Conservation (phyloP, 2,888 invertebrate species). For the Hoplodrina ambigua region DNA sequence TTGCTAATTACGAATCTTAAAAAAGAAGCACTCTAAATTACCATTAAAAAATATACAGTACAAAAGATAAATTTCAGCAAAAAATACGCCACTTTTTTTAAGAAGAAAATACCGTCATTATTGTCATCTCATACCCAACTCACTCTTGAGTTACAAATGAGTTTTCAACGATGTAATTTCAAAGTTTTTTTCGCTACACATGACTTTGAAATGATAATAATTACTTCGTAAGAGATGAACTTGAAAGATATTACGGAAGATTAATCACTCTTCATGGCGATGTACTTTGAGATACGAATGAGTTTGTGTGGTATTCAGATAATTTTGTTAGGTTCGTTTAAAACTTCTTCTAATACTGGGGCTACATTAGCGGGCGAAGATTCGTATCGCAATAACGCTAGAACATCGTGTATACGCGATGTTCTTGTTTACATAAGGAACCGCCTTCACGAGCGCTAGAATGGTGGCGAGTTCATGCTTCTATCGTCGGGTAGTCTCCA, state of each 20-base stretch:
- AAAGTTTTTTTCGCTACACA: slow-evolving; percentile 46
- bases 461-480: too few relatives aligned
- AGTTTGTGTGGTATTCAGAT: neutral
- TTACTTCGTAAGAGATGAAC: slow-evolving; percentile 36
- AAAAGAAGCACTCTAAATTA: neutral
- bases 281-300: neutral
- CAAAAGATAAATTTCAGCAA: neutral
- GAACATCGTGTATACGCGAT: too few relatives aligned
- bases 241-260: slow-evolving; percentile 23
- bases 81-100: neutral
- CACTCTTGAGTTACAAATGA: slow-evolving; percentile 30
- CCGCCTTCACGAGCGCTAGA: too few relatives aligned
- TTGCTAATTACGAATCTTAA: too few relatives aligned
- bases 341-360: too few relatives aligned
- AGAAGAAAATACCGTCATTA: neutral
- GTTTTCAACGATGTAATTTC: slow-evolving; percentile 40
- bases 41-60: neutral
- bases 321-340: neutral
- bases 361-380: too few relatives aligned
- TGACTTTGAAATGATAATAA: slow-evolving; percentile 46
- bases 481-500: too few relatives aligned
- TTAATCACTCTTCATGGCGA: slow-evolving; percentile 23
- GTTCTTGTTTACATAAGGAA: too few relatives aligned
- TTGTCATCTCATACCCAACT: slow-evolving; percentile 14
- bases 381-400: too few relatives aligned